These are phyloP conservation scores for Adoxophyes honmai DNA, from an alignment of 1,140 invertebrate genomes.

Conservation along the genomic window DNA sequence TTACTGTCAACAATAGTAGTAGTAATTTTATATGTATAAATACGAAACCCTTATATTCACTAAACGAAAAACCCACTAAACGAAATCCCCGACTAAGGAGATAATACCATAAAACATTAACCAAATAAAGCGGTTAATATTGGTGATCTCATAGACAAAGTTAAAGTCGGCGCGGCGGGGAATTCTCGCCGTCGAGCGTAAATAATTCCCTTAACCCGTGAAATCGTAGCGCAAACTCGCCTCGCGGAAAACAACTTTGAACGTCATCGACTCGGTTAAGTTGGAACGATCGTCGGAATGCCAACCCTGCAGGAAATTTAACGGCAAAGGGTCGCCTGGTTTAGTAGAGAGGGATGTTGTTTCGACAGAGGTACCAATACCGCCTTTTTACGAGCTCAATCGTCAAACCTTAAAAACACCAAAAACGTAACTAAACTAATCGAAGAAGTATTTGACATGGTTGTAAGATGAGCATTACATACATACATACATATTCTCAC, in stretches of 20 bases:
- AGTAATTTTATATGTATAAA: too few relatives aligned
- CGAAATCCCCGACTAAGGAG: conserved; percentile 11
- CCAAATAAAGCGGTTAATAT: background rate
- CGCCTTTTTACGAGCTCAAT: too few relatives aligned
- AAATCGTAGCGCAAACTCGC: conserved; percentile 5
- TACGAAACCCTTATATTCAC: background rate
- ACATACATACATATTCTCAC: too few relatives aligned
- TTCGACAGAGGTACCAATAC: too few relatives aligned
- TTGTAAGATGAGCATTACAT: too few relatives aligned
- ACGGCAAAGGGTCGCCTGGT: too few relatives aligned
- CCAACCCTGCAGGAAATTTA: too few relatives aligned
- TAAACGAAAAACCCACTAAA: background rate
- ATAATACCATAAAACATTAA: background rate
- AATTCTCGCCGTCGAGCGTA: background rate
- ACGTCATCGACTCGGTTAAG: background rate
- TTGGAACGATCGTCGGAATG: background rate
- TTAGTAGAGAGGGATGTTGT: too few relatives aligned
- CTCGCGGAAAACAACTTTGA: background rate
- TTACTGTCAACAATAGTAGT: too few relatives aligned
- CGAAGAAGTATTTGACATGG: too few relatives aligned
- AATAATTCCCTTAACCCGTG: background rate
- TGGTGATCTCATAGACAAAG: background rate
- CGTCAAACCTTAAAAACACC: too few relatives aligned
- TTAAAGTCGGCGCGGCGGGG: background rate
- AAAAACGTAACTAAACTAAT: too few relatives aligned